These are phyloP conservation scores for Phycodurus eques DNA, from an alignment of 2,113 vertebrate species.

Conservation along the genomic window DNA sequence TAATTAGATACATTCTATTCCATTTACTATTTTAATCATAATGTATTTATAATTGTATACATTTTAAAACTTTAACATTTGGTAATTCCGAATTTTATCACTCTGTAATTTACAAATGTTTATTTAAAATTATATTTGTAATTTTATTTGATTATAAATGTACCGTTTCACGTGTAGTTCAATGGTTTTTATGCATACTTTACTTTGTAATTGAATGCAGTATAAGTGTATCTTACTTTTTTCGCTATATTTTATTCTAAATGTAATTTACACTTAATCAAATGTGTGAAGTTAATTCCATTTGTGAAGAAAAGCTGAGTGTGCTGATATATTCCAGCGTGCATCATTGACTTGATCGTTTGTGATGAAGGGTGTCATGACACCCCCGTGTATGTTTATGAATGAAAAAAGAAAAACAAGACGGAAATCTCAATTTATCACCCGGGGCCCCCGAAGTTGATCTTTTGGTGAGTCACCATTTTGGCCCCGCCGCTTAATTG, in stretches of 20 bases:
- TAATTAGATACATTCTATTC: no score
- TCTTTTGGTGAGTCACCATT: constrained; percentile 7
- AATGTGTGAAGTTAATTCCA: background rate
- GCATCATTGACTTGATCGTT: background rate
- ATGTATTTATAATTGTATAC: no score
- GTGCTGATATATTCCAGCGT: background rate
- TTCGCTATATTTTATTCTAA: no score
- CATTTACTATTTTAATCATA: no score
- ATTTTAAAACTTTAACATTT: no score
- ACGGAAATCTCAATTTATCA: background rate
- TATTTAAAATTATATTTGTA: no score
- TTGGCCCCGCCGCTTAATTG: background rate
- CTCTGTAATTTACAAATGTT: no score
- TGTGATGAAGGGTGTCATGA: background rate
- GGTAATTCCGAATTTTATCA: no score
- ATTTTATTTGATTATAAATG: no score
- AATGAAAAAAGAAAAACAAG: background rate
- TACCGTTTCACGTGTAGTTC: no score
- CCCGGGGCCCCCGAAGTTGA: background rate
- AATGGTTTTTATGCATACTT: no score
- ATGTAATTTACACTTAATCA: background rate
- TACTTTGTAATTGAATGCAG: background rate
- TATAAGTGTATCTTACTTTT: no score
- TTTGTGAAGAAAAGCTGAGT: background rate
- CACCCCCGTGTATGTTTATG: constrained; percentile 1